Conservation (phyloP, 30 jellyfish, hydroid and myxozoan species). For the Nemopilema nomurai region DNA sequence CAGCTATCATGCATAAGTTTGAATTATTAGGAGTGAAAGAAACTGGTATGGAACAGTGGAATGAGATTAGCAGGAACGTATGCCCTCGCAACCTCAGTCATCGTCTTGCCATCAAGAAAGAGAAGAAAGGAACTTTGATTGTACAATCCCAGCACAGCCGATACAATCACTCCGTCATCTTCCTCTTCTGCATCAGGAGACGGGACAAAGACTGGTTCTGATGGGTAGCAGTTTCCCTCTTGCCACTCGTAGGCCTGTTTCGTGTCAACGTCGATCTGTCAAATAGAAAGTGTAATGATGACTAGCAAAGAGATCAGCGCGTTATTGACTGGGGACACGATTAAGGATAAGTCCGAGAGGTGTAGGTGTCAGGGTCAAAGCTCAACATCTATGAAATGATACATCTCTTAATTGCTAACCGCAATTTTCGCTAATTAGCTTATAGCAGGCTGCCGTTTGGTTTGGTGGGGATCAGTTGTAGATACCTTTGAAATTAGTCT, state of each 20-base stretch:
- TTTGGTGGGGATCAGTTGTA: too few relatives aligned
- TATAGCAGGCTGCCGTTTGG: too few relatives aligned
- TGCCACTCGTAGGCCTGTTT: conserved; percentile 51
- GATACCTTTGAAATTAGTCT: too few relatives aligned
- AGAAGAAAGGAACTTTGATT: conserved; percentile 68
- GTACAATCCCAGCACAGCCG: conserved; percentile 68
- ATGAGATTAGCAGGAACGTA: conserved; percentile 53
- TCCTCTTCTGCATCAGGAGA: conserved; percentile 60
- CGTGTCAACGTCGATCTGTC: conserved; percentile 60
- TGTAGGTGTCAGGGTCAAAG: too few relatives aligned
- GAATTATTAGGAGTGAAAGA: conserved; percentile 3
- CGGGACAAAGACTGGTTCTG: conserved; percentile 74
- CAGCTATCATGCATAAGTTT: not conserved
- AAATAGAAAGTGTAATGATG: not conserved
- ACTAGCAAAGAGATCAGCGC: too few relatives aligned
- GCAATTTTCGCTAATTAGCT: too few relatives aligned
- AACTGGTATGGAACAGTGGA: conserved; percentile 67
- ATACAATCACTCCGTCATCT: conserved; percentile 80
- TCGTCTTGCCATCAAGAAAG: conserved; percentile 65
- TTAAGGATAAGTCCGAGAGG: too few relatives aligned
- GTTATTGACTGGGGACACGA: too few relatives aligned
- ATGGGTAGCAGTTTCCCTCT: conserved; percentile 69
- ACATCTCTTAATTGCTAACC: too few relatives aligned
- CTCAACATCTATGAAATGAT: too few relatives aligned
- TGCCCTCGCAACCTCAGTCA: conserved; percentile 74